phyloP scores from a whole-genome alignment of 2,113 vertebrate species.

The Gallinago paraguaiae region DNA sequence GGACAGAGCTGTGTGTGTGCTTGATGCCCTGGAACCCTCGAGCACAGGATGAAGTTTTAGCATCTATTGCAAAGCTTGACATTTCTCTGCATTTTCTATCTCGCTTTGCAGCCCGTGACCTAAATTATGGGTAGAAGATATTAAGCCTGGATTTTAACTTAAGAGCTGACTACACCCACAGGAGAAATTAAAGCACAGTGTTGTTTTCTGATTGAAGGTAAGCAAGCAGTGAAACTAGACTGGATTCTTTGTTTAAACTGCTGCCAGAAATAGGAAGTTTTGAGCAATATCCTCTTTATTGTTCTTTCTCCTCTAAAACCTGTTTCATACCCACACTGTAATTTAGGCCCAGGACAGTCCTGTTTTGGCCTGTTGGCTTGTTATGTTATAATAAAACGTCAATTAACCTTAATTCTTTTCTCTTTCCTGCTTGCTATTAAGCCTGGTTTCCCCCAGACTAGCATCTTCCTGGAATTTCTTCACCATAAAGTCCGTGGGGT shows the following conservation, averaged over 20 bases:
- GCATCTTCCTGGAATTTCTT: background rate
- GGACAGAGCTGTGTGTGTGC: background rate
- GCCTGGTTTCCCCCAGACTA: background rate
- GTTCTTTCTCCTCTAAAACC: background rate
- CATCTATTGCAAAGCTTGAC: background rate
- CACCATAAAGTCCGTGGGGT: background rate
- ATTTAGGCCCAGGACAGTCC: background rate
- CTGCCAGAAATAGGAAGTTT: background rate
- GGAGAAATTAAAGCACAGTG: background rate
- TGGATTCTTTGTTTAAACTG: background rate
- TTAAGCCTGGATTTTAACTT: constrained; percentile 18
- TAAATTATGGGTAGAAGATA: constrained; percentile 20
- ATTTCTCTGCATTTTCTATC: background rate
- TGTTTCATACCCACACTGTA: background rate
- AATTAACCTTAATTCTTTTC: background rate
- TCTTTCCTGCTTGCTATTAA: background rate
- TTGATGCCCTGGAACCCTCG: background rate
- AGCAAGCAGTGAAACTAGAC: background rate
- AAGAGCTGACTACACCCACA: constrained; percentile 20
- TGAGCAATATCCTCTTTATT: background rate
- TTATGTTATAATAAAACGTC: background rate
- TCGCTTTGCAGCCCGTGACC: background rate
- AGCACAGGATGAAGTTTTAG: background rate
- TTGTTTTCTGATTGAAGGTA: constrained; percentile 11
- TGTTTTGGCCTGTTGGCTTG: background rate